A percentile compares a stretch with the other conserved stretches of the same genome.
Evolutionary conservation across 1,140 invertebrate genomes (phyloP).

Genomic region (Microplitis demolitor): DNA sequence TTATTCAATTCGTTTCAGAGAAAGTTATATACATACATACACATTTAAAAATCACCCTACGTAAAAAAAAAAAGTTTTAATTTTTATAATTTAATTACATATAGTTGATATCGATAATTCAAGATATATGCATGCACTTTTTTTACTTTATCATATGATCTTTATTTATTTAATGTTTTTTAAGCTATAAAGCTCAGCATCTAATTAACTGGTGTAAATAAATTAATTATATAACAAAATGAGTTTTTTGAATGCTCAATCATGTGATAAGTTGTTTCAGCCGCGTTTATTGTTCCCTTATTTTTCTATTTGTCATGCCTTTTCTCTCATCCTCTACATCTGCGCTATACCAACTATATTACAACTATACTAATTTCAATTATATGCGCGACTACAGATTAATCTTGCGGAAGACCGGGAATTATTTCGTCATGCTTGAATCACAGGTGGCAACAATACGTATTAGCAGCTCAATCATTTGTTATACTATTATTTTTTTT

Average conservation of each 20-base stretch:
- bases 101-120: no score
- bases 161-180: no score
- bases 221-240: background rate
- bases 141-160: no score
- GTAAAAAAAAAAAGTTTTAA: no score
- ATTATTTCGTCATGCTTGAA: slow-evolving; percentile 4
- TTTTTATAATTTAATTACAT: no score
- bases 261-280: no score
- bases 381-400: slow-evolving; percentile 7
- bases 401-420: background rate
- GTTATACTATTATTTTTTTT: background rate
- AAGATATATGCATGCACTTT: no score
- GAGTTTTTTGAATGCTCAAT: background rate
- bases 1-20: background rate
- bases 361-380: background rate
- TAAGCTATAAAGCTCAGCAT: background rate
- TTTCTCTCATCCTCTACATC: background rate
- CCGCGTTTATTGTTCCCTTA: no score
- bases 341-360: background rate
- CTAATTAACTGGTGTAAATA: no score
- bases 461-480: background rate
- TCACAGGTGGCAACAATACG: background rate
- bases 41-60: no score
- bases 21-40: background rate
- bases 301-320: background rate